Evolutionary conservation across 2,113 vertebrate species (phyloP), one percentile per base, ranked within the genome.

Genomic region (Callipepla californica): DNA sequence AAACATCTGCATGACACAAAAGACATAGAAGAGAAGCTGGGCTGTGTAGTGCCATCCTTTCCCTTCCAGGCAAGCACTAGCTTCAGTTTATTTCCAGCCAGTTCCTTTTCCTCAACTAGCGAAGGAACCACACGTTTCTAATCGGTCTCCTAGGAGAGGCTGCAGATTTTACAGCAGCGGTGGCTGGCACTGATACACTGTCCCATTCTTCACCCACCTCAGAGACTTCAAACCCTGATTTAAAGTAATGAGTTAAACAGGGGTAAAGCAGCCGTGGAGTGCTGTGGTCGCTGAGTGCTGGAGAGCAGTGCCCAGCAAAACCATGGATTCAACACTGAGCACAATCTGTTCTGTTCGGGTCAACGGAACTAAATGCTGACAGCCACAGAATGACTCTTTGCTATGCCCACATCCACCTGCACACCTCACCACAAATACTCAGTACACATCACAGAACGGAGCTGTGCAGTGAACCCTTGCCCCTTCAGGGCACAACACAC

Each of bases 401-500:
- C 75, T 40, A 3, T 2, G 8, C 1, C 7, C 1, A 15, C 67
- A n/a, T 7, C 40, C 53, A 6, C n/a, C 34, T 6, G 17, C 18
- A 66, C 25, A 1, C 28, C 28, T 48, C 2, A 7, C 4, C 48
- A 6, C 34, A 11, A 14, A 44, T 14, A 12, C 6, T 22, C 23
- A 53, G 40, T 18, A 28, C 10, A 11, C 63, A 59, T 2, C 23
- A 6, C 2, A 30, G n/a, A 62, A 11, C 23, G 1, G 23, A 19
- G 47, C 26, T 26, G 8, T 11, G 25, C 36, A 0, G 3, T 32
- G 34, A 25, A 5, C n/a, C 17, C 42, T 40, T 28, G 0, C 0
- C 13, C 7, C 2, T 44, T 9, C 42, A 11, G 59, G 22, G 59
- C 2, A 12, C 17, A 5, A 25, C 23, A 59, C 40, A 19, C 32